Conservation (phyloP, 1,140 invertebrate species). For the Ostrea edulis region DNA sequence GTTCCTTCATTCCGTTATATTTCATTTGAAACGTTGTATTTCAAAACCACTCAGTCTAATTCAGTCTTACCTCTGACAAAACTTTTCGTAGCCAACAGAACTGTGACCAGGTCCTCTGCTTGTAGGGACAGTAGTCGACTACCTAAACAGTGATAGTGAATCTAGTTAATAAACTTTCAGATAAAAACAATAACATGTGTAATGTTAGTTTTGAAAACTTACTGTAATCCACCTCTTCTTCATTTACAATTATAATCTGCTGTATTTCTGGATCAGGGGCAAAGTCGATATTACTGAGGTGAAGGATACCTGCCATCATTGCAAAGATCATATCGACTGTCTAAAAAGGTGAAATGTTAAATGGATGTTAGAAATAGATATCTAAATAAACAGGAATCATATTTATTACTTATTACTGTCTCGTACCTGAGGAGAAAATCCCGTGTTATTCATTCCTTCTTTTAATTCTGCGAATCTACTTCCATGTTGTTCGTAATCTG, state of each 20-base stretch:
- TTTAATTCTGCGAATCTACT: constrained; percentile 66
- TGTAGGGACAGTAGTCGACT: constrained; percentile 61
- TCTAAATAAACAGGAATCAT: not conserved
- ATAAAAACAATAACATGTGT: not conserved
- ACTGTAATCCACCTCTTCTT: constrained; percentile 76
- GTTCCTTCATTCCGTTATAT: not conserved
- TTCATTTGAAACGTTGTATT: not conserved
- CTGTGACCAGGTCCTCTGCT: constrained; percentile 62
- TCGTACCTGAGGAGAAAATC: constrained; percentile 68
- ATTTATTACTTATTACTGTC: not conserved
- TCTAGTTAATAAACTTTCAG: not conserved
- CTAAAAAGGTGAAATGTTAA: constrained; percentile 39
- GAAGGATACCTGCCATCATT: constrained; percentile 73
- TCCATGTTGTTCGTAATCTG: constrained; percentile 58
- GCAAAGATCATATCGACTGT: constrained; percentile 70
- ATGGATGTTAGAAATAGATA: not conserved
- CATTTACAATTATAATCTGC: constrained; percentile 69
- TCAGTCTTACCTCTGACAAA: constrained; percentile 65
- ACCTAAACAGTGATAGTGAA: not conserved
- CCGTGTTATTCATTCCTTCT: constrained; percentile 65
- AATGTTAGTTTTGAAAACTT: constrained; percentile 43
- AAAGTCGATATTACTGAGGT: constrained; percentile 76
- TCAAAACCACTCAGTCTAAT: not conserved
- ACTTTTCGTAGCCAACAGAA: constrained; percentile 61
- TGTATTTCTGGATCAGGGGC: constrained; percentile 78